Conservation (phyloP, 2,113 vertebrate species). For the Cyanoderma ruficeps region DNA sequence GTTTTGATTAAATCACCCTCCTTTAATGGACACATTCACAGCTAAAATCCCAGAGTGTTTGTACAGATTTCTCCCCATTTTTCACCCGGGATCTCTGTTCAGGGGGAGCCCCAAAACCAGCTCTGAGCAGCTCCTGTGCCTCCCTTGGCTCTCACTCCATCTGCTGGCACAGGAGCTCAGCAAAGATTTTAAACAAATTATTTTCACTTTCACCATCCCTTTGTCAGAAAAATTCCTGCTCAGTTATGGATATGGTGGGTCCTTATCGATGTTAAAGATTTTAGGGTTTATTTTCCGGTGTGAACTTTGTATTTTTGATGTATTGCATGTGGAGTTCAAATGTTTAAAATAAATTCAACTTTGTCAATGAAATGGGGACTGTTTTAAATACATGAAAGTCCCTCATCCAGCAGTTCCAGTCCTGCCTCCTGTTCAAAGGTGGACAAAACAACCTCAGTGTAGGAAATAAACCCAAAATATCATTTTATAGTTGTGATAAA, state of each 20-base stretch:
- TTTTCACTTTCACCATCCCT: background rate
- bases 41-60: background rate
- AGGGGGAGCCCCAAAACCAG: background rate
- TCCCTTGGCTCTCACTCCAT: background rate
- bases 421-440: background rate
- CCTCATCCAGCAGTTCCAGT: background rate
- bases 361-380: background rate
- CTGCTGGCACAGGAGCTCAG: background rate
- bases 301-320: background rate
- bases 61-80: background rate
- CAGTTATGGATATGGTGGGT: no score
- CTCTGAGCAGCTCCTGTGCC: background rate
- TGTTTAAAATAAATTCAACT: background rate
- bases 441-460: background rate
- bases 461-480: background rate
- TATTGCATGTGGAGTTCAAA: background rate
- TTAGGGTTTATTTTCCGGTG: background rate
- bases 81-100: background rate
- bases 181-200: background rate
- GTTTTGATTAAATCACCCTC: background rate
- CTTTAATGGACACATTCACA: background rate
- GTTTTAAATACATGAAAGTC: background rate
- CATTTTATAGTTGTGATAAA: background rate
- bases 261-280: background rate
- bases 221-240: background rate